phyloP scores from a whole-genome alignment of 2,888 invertebrate species.

The Gasteruption jaculator region DNA sequence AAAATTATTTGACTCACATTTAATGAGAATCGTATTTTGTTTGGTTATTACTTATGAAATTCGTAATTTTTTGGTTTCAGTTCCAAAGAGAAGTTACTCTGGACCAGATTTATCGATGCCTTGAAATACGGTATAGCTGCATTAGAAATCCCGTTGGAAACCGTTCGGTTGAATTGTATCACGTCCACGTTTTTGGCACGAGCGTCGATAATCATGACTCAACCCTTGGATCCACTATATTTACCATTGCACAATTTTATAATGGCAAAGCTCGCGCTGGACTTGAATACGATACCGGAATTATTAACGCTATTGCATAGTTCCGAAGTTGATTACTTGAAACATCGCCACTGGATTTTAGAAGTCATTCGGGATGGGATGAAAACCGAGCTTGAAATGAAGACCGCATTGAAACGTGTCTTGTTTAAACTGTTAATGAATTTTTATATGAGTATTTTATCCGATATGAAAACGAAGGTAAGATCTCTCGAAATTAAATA shows the following conservation, averaged over 20 bases:
- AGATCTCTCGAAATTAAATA: no score
- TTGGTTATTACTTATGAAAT: neutral
- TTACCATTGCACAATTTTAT: conserved; percentile 73
- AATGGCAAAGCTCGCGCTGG: conserved; percentile 71
- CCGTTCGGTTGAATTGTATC: conserved; percentile 55
- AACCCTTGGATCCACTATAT: conserved; percentile 74
- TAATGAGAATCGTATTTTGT: neutral
- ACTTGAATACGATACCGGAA: conserved; percentile 80
- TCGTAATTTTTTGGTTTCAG: conserved; percentile 29
- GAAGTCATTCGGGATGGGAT: conserved; percentile 73
- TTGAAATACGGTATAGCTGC: conserved; percentile 60
- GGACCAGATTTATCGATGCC: conserved; percentile 65
- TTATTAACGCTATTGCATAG: conserved; percentile 81
- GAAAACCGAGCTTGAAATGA: conserved; percentile 69
- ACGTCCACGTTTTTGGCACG: conserved; percentile 69
- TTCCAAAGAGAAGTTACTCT: conserved; percentile 64
- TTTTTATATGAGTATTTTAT: conserved; percentile 62
- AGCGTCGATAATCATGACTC: conserved; percentile 66
- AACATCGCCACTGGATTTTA: conserved; percentile 74
- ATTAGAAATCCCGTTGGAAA: conserved; percentile 26
- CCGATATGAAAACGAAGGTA: conserved; percentile 62
- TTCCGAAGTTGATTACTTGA: conserved; percentile 64
- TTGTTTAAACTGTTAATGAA: conserved; percentile 74
- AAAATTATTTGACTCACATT: no score
- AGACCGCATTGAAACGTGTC: conserved; percentile 68